Evolutionary conservation across 2,113 vertebrate genomes (phyloP).

Genomic region (Amazona guildingii): DNA sequence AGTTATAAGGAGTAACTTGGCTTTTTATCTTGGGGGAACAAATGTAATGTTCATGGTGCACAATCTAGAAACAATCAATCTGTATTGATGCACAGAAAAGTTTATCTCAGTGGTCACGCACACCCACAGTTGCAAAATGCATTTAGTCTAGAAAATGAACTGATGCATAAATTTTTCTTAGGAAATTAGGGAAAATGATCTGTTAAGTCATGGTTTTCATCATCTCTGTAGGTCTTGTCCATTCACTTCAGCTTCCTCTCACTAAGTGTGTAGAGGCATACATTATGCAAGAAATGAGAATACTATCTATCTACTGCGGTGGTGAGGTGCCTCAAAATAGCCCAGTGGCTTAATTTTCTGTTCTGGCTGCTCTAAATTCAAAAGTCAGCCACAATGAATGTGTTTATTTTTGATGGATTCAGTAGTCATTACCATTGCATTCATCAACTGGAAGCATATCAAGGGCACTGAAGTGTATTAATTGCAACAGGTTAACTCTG

Average conservation of each 20-base stretch:
- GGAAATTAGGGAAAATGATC: neutral
- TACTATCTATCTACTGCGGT: neutral
- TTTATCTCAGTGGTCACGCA: neutral
- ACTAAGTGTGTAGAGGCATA: neutral
- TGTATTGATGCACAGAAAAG: neutral
- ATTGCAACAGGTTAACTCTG: conserved; percentile 43
- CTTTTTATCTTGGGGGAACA: neutral
- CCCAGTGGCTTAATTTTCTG: neutral
- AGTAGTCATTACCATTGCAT: conserved; percentile 3
- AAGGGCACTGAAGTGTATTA: conserved; percentile 18
- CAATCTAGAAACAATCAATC: neutral
- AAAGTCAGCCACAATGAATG: neutral
- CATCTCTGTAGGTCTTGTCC: neutral
- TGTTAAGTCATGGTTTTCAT: neutral
- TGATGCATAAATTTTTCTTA: neutral
- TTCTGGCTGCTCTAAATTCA: conserved; percentile 2
- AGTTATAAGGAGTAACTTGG: neutral
- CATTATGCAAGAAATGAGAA: neutral
- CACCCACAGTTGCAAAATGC: neutral
- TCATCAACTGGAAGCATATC: neutral
- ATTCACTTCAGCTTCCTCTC: neutral
- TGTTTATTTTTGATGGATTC: conserved; percentile 39
- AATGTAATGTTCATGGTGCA: neutral
- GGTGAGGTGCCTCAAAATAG: neutral
- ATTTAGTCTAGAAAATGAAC: neutral